A percentile compares a stretch with the other conserved stretches of the same genome.
These are phyloP conservation scores for Drosophila pallidifrons DNA, from an alignment of 1,140 invertebrate species.

Conservation along the genomic window DNA sequence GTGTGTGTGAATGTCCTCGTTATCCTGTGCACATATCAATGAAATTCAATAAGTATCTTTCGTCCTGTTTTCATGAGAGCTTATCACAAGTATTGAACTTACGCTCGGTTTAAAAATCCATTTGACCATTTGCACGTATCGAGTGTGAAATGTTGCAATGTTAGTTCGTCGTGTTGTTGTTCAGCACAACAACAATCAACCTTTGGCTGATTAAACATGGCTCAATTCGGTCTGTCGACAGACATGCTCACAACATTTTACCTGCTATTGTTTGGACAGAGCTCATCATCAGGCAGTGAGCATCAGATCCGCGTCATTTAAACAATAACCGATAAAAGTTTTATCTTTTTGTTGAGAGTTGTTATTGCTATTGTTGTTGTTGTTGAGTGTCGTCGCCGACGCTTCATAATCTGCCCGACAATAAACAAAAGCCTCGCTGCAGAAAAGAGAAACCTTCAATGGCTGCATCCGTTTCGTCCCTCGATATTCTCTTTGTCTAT, in stretches of 20 bases:
- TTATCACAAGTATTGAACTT: conserved; percentile 13
- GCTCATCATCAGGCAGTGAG: conserved; percentile 20
- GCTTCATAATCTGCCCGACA: conserved; percentile 70
- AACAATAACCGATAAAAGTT: conserved; percentile 68
- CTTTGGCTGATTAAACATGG: conserved; percentile 45
- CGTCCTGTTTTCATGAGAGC: not conserved
- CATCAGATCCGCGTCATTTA: conserved; percentile 37
- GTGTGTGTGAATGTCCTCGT: not conserved
- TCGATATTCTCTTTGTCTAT: not conserved
- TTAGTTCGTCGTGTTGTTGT: conserved; percentile 16
- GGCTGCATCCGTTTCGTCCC: conserved; percentile 13
- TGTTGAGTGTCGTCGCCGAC: conserved; percentile 46
- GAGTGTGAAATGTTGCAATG: not conserved
- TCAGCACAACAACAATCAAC: conserved; percentile 12
- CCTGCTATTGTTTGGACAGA: conserved; percentile 43
- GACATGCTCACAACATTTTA: conserved; percentile 4
- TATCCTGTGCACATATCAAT: conserved; percentile 2
- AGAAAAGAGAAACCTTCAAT: conserved; percentile 37
- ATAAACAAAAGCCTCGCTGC: conserved; percentile 64
- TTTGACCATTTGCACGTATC: conserved; percentile 1
- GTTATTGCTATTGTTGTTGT: conserved; percentile 8
- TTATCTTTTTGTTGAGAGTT: conserved; percentile 48
- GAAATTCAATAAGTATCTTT: not conserved
- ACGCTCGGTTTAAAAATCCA: conserved; percentile 1
- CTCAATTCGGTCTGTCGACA: conserved; percentile 28